phyloP scores from a whole-genome alignment of 1,140 invertebrate genomes.

The Protaetia brevitarsis region DNA sequence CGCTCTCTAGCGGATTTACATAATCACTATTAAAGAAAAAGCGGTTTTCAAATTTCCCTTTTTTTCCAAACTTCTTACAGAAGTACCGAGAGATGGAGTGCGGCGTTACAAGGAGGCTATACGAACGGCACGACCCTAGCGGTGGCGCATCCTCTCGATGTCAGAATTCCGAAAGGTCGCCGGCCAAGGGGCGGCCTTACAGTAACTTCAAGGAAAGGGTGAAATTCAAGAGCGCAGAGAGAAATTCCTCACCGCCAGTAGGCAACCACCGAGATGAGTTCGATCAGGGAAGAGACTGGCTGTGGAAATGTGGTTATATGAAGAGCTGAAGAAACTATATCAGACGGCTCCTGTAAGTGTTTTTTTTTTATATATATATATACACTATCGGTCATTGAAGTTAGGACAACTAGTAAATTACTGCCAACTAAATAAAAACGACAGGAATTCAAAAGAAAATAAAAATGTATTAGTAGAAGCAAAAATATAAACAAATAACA shows the following conservation, averaged over 20 bases:
- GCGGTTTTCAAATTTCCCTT: neutral
- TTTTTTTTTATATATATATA: too few species aligned
- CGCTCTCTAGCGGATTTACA: too few species aligned
- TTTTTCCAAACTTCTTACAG: neutral
- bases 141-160: slow-evolving; percentile 50
- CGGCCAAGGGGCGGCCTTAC: slow-evolving; percentile 74
- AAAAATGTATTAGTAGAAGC: too few species aligned
- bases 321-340: slow-evolving; percentile 88
- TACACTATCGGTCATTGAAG: too few species aligned
- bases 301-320: slow-evolving; percentile 97
- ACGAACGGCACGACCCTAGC: slow-evolving; percentile 43
- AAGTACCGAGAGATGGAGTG: slow-evolving; percentile 46
- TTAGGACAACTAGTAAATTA: too few species aligned
- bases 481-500: too few species aligned
- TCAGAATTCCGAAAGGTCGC: slow-evolving; percentile 65
- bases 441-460: too few species aligned
- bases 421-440: too few species aligned
- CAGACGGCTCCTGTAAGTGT: slow-evolving; percentile 49
- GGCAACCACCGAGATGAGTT: slow-evolving; percentile 94
- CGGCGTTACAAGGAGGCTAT: slow-evolving; percentile 47
- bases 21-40: too few species aligned
- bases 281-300: slow-evolving; percentile 90
- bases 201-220: slow-evolving; percentile 86
- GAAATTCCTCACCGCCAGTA: slow-evolving; percentile 95
- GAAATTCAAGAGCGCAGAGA: slow-evolving; percentile 80